These are phyloP conservation scores for Macrotus californicus DNA, from an alignment of 2,113 vertebrate species.

Conservation along the genomic window DNA sequence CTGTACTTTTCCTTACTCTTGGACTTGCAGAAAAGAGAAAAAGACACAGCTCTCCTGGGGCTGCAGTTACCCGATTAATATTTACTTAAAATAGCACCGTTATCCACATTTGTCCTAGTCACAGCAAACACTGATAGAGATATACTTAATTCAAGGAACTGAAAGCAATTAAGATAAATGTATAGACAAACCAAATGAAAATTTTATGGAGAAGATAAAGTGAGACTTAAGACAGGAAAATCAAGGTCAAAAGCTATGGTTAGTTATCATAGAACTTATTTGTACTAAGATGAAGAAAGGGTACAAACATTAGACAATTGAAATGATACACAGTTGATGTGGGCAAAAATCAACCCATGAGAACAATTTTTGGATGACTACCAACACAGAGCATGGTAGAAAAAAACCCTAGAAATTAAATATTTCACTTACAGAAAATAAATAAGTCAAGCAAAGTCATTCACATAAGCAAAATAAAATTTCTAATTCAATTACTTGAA, in stretches of 20 bases:
- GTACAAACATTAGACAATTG: neutral
- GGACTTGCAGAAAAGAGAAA: constrained; percentile 14
- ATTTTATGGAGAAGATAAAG: constrained; percentile 36
- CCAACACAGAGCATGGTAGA: neutral
- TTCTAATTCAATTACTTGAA: constrained; percentile 14
- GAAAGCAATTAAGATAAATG: constrained; percentile 63
- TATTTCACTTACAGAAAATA: neutral
- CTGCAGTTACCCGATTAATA: constrained; percentile 17
- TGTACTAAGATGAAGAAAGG: neutral
- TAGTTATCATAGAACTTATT: constrained; percentile 7
- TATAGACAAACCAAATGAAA: constrained; percentile 52
- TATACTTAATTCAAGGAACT: constrained; percentile 34
- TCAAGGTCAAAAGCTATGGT: constrained; percentile 21
- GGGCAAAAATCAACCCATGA: neutral
- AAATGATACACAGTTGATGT: constrained; percentile 7
- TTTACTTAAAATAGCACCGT: constrained; percentile 57
- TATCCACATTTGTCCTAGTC: constrained; percentile 14
- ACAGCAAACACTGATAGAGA: constrained; percentile 49
- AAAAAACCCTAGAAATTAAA: neutral
- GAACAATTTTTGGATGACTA: neutral
- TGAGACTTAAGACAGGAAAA: constrained; percentile 2
- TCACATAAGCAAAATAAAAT: neutral
- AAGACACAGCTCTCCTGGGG: neutral
- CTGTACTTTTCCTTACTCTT: constrained; percentile 27
- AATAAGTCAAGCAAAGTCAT: neutral